Evolutionary conservation across 2,888 invertebrate genomes (phyloP).

Genomic region (Cheilosia vulpina): DNA sequence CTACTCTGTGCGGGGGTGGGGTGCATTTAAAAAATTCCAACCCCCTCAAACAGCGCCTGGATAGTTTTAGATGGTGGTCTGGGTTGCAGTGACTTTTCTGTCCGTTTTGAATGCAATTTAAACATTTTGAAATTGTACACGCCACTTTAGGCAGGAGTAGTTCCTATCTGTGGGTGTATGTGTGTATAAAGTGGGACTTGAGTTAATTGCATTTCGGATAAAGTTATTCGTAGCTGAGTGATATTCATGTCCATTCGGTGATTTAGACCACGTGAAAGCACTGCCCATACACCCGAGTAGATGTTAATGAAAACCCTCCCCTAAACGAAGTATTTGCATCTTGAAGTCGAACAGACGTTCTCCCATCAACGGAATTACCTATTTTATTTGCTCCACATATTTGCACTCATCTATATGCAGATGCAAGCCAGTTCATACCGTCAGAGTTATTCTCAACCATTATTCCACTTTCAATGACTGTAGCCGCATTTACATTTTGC

Average conservation of each 20-base stretch:
- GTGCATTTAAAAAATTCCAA: slow-evolving; percentile 5
- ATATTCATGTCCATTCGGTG: background rate
- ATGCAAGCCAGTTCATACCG: too few species aligned
- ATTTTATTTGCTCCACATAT: too few species aligned
- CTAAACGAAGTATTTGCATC: too few species aligned
- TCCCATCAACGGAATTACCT: too few species aligned
- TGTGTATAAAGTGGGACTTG: slow-evolving; percentile 42
- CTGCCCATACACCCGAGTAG: background rate
- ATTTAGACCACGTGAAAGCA: background rate
- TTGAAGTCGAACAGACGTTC: too few species aligned
- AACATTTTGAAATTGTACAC: slow-evolving; percentile 60
- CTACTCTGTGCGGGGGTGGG: background rate
- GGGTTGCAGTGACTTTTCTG: slow-evolving; percentile 3
- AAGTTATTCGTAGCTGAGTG: slow-evolving; percentile 27
- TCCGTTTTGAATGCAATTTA: slow-evolving; percentile 25
- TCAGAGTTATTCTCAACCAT: too few species aligned
- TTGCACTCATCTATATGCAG: too few species aligned
- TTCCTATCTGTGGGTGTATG: background rate
- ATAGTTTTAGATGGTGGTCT: slow-evolving; percentile 26
- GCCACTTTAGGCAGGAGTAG: slow-evolving; percentile 31
- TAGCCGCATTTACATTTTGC: too few species aligned
- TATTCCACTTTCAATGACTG: too few species aligned
- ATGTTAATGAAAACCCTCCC: background rate
- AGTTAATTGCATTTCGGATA: slow-evolving; percentile 64
- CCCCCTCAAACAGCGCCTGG: background rate